phyloP scores from a whole-genome alignment of 2,797 vertebrate species.

The Coccyzus lansbergi region DNA sequence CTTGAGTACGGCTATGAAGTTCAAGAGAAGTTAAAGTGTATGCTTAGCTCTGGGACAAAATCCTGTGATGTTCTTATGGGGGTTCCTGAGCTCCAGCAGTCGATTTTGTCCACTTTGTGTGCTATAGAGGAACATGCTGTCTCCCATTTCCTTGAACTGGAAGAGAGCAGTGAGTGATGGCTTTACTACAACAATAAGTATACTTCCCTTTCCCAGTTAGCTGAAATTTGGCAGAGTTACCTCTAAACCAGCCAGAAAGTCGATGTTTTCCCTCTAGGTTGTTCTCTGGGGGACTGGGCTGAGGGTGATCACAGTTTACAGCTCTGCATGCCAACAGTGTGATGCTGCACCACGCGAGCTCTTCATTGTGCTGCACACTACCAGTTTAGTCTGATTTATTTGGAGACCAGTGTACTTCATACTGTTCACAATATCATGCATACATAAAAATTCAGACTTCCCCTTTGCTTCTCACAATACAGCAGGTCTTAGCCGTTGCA shows the following conservation, averaged over 20 bases:
- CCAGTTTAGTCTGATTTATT: not conserved
- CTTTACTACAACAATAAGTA: not conserved
- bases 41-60: not conserved
- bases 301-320: not conserved
- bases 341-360: not conserved
- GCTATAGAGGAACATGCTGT: not conserved
- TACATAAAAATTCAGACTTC: not conserved
- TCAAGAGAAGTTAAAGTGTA: not conserved
- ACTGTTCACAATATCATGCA: not conserved
- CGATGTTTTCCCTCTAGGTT: not conserved
- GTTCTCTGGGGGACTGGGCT: not conserved
- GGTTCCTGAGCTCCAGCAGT: not conserved
- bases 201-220: not conserved
- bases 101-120: not conserved
- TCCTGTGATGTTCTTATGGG: not conserved
- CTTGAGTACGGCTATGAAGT: not conserved
- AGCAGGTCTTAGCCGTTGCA: not conserved
- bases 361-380: rapidly evolving
- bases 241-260: not conserved
- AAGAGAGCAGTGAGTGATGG: not conserved
- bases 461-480: not conserved
- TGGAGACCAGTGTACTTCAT: not conserved
- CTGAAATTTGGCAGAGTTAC: not conserved
- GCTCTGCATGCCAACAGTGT: not conserved
- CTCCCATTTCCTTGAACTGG: not conserved